Evolutionary conservation across 2,113 vertebrate genomes (phyloP), one percentile per base, ranked within the genome.

Genomic region (Nesoenas mayeri): DNA sequence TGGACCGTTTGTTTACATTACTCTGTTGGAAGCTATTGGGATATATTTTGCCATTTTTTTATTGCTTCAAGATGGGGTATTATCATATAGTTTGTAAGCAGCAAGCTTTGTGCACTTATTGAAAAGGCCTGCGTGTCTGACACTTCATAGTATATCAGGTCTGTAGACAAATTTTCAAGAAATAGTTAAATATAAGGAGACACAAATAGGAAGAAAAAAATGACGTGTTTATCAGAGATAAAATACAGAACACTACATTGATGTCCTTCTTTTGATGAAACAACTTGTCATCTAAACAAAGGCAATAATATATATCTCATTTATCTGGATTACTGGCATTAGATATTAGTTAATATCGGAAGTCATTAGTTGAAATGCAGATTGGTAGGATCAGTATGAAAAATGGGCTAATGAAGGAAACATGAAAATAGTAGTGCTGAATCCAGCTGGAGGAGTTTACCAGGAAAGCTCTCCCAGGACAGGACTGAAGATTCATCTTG

Each of bases 61-160:
- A 96, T 97, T 97, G 56, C 38, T 96, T 97, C 92, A 95, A 95
- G 92, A 95, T 93, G 85, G 14, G 53, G 3, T 66, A 70, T 19
- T 67, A 65, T 91, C 64, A 44, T 64, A 74, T 9, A 29, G 22
- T 78, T 86, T 78, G 11, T 47, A 56, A 93, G 79, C 25, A 83
- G 54, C 25, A 78, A 83, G 26, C 1, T 93, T 88, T 83, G 22
- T 66, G 54, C 15, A 17, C 9, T 90, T 86, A 93, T 51, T 93
- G 72, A 86, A 92, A 94, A 95, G 3, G 25, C 11, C 29, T 80
- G 36, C 48, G 91, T 88, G n/a, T 20, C 26, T 80, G 58, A 78
- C 19, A 69, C 29, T 21, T 62, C 51, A 24, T 21, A 74, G 9
- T 18, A 5, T 48, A 58, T 31, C 32, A 74, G 9, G 6, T 78